Percentiles rank a stretch among this genome's conserved stretches.
Evolutionary conservation across 1,140 invertebrate genomes (phyloP).

Genomic region (Sarcophaga peregrina): DNA sequence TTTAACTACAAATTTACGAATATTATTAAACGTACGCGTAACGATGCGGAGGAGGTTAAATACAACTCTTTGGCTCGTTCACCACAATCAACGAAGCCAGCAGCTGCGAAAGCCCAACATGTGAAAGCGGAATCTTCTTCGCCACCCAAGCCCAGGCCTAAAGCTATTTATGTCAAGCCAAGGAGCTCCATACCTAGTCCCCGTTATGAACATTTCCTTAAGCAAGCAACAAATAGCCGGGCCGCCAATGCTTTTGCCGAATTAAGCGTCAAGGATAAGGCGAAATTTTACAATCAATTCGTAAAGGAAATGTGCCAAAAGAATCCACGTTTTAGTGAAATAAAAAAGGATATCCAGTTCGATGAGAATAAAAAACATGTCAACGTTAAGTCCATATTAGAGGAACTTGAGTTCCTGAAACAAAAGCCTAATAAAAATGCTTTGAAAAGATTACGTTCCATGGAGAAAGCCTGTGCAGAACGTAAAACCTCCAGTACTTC

Average conservation of each 20-base stretch:
- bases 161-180: conserved; percentile 41
- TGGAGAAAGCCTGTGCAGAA: neutral
- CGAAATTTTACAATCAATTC: conserved; percentile 58
- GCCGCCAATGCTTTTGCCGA: conserved; percentile 60
- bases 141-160: neutral
- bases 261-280: conserved; percentile 61
- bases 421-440: conserved; percentile 22
- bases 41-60: neutral
- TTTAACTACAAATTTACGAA: conserved; percentile 61
- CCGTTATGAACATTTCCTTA: neutral
- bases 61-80: neutral
- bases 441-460: neutral
- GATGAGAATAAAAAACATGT: conserved; percentile 56
- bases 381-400: conserved; percentile 53
- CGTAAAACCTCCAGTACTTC: neutral
- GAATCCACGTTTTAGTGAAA: conserved; percentile 56
- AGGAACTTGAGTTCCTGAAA: conserved; percentile 54
- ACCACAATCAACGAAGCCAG: no score
- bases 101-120: no score
- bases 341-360: conserved; percentile 54
- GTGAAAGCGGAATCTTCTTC: no score
- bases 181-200: conserved; percentile 35
- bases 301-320: conserved; percentile 57
- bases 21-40: conserved; percentile 49
- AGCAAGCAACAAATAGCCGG: neutral